Evolutionary conservation across 2,888 invertebrate species (phyloP).

Genomic region (Osedax fenrisi): DNA sequence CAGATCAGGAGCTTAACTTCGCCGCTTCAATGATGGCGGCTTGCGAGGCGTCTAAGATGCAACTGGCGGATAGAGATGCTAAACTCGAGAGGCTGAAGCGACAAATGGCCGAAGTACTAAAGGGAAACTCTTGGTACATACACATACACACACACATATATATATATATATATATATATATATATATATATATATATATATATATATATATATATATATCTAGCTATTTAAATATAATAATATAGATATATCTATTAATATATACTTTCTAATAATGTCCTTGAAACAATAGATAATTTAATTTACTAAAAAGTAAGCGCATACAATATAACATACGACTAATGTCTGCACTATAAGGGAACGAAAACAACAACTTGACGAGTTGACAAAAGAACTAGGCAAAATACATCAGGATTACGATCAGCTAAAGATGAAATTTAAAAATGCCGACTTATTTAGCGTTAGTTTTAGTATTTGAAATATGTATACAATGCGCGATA

Average conservation of each 20-base stretch:
- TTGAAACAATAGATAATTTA: too few species aligned
- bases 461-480: background rate
- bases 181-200: background rate
- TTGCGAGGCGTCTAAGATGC: slow-evolving; percentile 22
- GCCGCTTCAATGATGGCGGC: background rate
- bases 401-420: slow-evolving; percentile 47
- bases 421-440: slow-evolving; percentile 40
- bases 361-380: slow-evolving; percentile 48
- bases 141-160: background rate
- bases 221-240: background rate
- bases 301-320: too few species aligned
- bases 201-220: background rate
- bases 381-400: slow-evolving; percentile 47
- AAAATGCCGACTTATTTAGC: background rate
- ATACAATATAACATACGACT: background rate
- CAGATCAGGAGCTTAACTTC: slow-evolving; percentile 29
- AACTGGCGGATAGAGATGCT: slow-evolving; percentile 43
- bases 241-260: background rate
- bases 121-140: slow-evolving; percentile 47
- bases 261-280: too few species aligned
- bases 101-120: slow-evolving; percentile 49
- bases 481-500: too few species aligned
- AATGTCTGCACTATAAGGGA: slow-evolving; percentile 40
- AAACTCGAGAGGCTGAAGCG: slow-evolving; percentile 45
- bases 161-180: background rate